phyloP scores from a whole-genome alignment of 2,113 vertebrate species.

The Erythrolamprus reginae region DNA sequence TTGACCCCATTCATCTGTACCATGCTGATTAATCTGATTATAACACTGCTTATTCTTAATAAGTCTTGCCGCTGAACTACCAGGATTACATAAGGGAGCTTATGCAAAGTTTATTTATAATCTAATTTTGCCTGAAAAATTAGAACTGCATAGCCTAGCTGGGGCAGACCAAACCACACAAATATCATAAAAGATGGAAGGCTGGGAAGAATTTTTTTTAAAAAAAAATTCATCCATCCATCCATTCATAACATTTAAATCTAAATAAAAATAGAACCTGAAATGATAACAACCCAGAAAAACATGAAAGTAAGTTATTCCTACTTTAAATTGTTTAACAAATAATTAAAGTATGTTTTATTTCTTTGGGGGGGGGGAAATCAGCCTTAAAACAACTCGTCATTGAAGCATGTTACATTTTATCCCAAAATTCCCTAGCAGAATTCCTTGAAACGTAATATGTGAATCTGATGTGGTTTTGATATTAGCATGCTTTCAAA shows the following conservation, averaged over 20 bases:
- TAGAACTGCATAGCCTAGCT: not conserved
- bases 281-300: not conserved
- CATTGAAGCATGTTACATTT: not conserved
- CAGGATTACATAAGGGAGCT: not conserved
- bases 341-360: not conserved
- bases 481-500: not conserved
- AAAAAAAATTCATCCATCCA: not conserved
- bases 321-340: not conserved
- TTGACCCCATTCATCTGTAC: not conserved
- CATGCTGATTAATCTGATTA: constrained; percentile 22
- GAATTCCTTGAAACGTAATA: not conserved
- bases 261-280: not conserved
- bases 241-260: not conserved
- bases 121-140: constrained; percentile 17
- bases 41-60: constrained; percentile 18
- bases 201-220: not conserved
- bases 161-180: not conserved
- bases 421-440: not conserved
- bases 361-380: not conserved
- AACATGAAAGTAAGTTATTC: not conserved
- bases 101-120: not conserved
- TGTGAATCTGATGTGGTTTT: not conserved
- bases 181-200: not conserved
- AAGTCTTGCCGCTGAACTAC: constrained; percentile 18
- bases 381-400: not conserved